phyloP scores from a whole-genome alignment of 2,113 vertebrate species.

The Ctenodactylus gundi region DNA sequence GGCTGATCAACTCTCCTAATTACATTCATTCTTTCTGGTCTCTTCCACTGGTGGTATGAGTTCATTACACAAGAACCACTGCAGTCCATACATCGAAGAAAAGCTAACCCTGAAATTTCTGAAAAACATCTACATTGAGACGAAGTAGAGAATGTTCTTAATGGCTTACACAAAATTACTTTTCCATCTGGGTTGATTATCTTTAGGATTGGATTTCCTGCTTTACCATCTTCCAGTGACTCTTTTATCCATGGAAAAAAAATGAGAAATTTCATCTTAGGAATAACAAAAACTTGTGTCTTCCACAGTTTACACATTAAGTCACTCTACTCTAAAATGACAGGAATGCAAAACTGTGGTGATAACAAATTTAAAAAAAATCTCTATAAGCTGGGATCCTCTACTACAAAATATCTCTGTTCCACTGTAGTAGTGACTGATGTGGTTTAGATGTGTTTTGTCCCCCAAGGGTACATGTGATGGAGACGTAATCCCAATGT shows the following conservation, averaged over 20 bases:
- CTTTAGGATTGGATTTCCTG: not conserved
- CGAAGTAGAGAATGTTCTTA: not conserved
- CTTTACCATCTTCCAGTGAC: not conserved
- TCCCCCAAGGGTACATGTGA: not conserved
- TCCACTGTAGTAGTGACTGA: not conserved
- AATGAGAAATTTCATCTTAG: not conserved
- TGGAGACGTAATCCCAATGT: not conserved
- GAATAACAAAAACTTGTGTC: not conserved
- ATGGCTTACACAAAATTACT: not conserved
- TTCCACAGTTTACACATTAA: not conserved
- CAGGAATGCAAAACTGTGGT: not conserved
- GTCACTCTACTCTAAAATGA: not conserved
- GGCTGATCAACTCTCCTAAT: not conserved
- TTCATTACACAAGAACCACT: not conserved
- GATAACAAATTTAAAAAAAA: not conserved
- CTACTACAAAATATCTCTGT: not conserved
- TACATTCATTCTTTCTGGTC: not conserved
- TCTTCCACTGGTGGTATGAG: not conserved
- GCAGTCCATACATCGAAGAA: not conserved
- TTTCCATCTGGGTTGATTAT: not conserved
- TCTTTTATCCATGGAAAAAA: not conserved
- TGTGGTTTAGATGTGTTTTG: not conserved
- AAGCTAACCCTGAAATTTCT: not conserved
- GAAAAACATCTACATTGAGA: not conserved
- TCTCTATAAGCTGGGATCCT: not conserved